Evolutionary conservation across 2,797 vertebrate genomes (phyloP), one percentile per base, ranked within the genome.

Genomic region (Anas acuta): DNA sequence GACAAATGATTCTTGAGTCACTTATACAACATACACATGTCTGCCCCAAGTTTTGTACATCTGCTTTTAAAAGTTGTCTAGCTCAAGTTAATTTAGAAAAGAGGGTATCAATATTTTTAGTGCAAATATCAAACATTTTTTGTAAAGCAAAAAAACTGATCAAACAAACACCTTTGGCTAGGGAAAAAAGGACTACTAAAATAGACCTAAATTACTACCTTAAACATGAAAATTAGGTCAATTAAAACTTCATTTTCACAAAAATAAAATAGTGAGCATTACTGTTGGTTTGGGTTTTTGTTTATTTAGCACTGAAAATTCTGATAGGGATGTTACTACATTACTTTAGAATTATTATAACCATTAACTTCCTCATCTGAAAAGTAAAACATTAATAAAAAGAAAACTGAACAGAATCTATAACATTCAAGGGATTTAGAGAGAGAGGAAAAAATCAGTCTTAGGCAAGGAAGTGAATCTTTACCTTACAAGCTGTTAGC

Each of bases 401-500:
- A 67, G 53, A 45, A 45, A 64, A 33, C 2, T 5, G 33, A 90
- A 56, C 15, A 69, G 35, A 45, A 66, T 3, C 11, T 1, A 0
- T 10, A 16, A 57, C 1, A 13, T 20, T 47, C 18, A 12, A 19
- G 13, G 32, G 47, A 25, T 33, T 51, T 4, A 20, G 7, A 81
- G 19, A 62, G 13, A 22, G 8, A 25, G 3, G 10, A 14, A 35
- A 49, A 17, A 43, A 47, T 51, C 14, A 45, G 3, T 66, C 5
- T 66, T 7, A 89, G 32, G 53, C 66, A 86, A 70, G 64, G 54
- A 78, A 62, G 80, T 4, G 37, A 65, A 51, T 51, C 57, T 80
- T 93, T 97, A 99, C 99, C 99, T 99, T 99, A 98, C 99, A 99
- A 88, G 99, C 98, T 53, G 96, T 98, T 93, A 99, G 97, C 99